Conservation (phyloP, 2,797 vertebrate genomes). For the Pseudochirops corinnae region DNA sequence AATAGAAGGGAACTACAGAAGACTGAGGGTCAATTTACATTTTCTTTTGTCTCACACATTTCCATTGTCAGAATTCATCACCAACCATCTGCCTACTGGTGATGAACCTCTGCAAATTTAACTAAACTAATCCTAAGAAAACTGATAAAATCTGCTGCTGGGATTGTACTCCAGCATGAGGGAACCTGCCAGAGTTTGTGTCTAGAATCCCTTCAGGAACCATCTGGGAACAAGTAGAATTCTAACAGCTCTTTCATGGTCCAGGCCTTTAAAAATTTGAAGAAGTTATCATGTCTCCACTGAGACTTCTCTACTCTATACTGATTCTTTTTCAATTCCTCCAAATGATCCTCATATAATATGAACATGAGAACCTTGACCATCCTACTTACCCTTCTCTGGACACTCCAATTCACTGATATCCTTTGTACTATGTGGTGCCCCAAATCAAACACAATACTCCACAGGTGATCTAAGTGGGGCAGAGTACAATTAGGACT, state of each 20-base stretch:
- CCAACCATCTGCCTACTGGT: neutral
- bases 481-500: neutral
- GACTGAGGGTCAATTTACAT: neutral
- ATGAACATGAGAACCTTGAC: neutral
- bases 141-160: neutral
- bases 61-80: neutral
- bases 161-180: neutral
- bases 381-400: neutral
- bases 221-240: neutral
- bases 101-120: neutral
- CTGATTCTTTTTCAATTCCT: neutral
- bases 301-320: neutral
- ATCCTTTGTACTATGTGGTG: neutral
- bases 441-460: neutral
- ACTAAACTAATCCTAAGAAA: neutral
- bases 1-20: neutral
- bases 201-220: neutral
- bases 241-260: neutral
- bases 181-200: neutral
- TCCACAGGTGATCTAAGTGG: neutral
- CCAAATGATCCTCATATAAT: neutral
- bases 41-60: neutral
- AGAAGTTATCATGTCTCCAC: neutral
- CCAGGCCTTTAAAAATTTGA: neutral
- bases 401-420: neutral